Evolutionary conservation across 2,888 invertebrate genomes (phyloP), one percentile per base, ranked within the genome.

Genomic region (Cephus rjabovi): DNA sequence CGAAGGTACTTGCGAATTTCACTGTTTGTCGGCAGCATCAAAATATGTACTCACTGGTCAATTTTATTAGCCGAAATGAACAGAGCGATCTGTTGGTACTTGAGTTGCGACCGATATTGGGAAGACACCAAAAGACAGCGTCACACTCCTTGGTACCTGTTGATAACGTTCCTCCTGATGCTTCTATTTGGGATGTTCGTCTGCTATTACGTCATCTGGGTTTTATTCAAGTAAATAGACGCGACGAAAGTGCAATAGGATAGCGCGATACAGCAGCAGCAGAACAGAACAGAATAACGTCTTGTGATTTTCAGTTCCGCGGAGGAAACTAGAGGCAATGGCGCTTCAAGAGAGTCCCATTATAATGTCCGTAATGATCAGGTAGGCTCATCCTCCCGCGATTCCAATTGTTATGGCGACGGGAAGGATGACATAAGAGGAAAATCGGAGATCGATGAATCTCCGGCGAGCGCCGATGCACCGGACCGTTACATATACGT

Each of bases 201-300:
- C 92, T 97, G 97, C 92, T 98, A 98, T 92, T 97, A 97, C 92
- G 95, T 98, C 88, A 96, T 97, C 86, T 98, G 97, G 96, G 96
- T 97, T 84, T 94, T 97, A 80, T 97, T 97, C 92, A 97, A 97
- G 98, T 98, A 93, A 95, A 96, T 95, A 86, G 77, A 74, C 34
- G 34, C 71, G 71, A n/a, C 76, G 40, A n/a, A 70, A n/a, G 40
- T 40, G 1, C 37, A 12, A 12, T 37, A 37, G 37, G 12, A 37
- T 12, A 35, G 35, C 35, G 35, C 35, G 35, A 35, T 35, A 11
- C 11, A 35, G 3, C 35, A 35, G 35, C 37, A 11, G n/a, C 69
- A 1, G 31, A 31, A 15, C 69, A 1, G 31, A 31, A 15, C 31
- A n/a, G 11, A 68, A 15, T 81, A 40, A 34, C 70, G 30, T 15